Conservation (phyloP, 2,888 invertebrate genomes). For the Zygaena filipendulae region DNA sequence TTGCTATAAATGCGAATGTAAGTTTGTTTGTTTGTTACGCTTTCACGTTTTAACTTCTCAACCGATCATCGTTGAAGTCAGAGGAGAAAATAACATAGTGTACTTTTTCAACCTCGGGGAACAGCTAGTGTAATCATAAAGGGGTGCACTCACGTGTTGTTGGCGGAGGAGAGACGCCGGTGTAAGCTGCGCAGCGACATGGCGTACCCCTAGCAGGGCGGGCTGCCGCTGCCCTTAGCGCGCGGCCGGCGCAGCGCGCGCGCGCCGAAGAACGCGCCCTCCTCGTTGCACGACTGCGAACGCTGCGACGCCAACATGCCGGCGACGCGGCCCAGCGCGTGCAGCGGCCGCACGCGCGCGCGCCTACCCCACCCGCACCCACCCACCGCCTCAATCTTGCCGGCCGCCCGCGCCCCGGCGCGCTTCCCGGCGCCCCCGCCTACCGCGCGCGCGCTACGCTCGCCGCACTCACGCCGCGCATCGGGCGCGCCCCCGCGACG, state of each 20-base stretch:
- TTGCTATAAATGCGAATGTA: too few species aligned
- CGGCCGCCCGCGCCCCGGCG: conserved; percentile 23
- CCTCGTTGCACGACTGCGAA: conserved; percentile 66
- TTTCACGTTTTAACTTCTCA: too few species aligned
- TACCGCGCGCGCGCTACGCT: conserved; percentile 16
- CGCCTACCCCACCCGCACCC: conserved; percentile 65
- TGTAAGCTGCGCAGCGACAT: conserved; percentile 74
- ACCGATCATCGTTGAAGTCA: too few species aligned
- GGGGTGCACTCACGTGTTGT: conserved; percentile 66
- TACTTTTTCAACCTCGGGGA: too few species aligned
- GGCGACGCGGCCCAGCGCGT: conserved; percentile 56
- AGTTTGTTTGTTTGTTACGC: too few species aligned
- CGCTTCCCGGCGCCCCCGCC: conserved; percentile 8
- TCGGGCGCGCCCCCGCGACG: conserved; percentile 16
- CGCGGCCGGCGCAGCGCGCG: conserved; percentile 68
- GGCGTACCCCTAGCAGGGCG: conserved; percentile 72
- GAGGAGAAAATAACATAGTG: too few species aligned
- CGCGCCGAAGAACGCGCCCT: conserved; percentile 66
- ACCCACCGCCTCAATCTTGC: conserved; percentile 64
- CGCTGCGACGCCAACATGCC: conserved; percentile 65
- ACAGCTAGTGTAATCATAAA: too few species aligned
- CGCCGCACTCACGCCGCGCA: conserved; percentile 22
- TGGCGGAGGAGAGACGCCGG: conserved; percentile 71
- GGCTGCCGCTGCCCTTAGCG: conserved; percentile 67
- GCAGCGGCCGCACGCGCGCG: conserved; percentile 64